A percentile compares a stretch with the other conserved stretches of the same genome.
phyloP scores from a whole-genome alignment of 2,113 vertebrate genomes.

The Pica pica region DNA sequence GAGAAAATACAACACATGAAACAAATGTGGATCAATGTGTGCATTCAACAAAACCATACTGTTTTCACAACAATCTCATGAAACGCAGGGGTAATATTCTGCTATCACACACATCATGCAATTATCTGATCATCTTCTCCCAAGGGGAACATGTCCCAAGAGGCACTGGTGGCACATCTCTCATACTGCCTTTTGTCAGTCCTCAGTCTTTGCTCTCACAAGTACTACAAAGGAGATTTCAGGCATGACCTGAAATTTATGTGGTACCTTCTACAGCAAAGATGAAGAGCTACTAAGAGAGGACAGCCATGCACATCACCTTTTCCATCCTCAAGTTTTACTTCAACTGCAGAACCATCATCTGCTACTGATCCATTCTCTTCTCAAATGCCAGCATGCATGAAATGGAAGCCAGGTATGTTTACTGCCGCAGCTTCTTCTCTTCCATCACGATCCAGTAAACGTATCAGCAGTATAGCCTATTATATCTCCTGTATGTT shows the following conservation, averaged over 20 bases:
- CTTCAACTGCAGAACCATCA: not conserved
- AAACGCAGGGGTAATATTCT: not conserved
- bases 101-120: accelerated
- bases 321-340: not conserved
- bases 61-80: not conserved
- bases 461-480: accelerated
- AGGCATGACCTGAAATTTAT: not conserved
- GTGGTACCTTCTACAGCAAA: not conserved
- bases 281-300: not conserved
- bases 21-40: not conserved
- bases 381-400: not conserved
- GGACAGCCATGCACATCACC: not conserved
- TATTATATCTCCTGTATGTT: not conserved
- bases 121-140: not conserved
- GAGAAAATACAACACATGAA: not conserved
- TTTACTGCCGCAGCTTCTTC: not conserved
- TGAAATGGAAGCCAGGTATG: not conserved
- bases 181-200: not conserved
- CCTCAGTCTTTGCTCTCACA: not conserved
- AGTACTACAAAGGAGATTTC: not conserved
- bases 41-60: not conserved
- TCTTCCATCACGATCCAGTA: not conserved
- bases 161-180: not conserved
- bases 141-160: not conserved
- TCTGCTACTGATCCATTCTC: not conserved